phyloP scores from a whole-genome alignment of 1,140 invertebrate genomes.

The Pseudomyrmex concolor region DNA sequence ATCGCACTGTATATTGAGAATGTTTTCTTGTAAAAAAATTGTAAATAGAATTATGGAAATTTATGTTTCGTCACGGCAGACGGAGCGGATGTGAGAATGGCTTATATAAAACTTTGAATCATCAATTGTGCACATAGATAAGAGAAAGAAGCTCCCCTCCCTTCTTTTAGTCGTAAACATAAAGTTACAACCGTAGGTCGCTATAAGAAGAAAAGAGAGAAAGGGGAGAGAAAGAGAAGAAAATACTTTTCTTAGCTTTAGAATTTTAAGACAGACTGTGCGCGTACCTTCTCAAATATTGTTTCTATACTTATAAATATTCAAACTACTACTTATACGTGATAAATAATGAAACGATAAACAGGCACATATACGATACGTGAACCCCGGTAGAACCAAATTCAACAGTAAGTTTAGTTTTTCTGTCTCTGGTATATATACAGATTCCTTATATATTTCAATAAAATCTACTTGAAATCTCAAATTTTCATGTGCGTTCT shows the following conservation, averaged over 20 bases:
- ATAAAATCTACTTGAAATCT: conserved; percentile 84
- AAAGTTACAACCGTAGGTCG: conserved; percentile 65
- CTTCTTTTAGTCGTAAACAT: conserved; percentile 79
- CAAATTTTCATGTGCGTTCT: conserved; percentile 2
- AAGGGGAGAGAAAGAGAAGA: neutral
- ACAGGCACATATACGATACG: conserved; percentile 83
- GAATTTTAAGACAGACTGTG: conserved; percentile 83
- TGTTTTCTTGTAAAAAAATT: conserved; percentile 70
- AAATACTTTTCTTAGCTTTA: conserved; percentile 81
- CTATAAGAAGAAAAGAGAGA: conserved; percentile 55
- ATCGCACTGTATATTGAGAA: conserved; percentile 65
- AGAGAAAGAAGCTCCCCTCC: conserved; percentile 36
- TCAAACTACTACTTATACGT: conserved; percentile 79
- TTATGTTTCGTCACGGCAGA: conserved; percentile 32
- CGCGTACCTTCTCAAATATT: conserved; percentile 82
- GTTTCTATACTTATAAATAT: conserved; percentile 85
- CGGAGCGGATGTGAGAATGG: conserved; percentile 15
- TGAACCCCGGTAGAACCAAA: conserved; percentile 85
- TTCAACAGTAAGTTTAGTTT: conserved; percentile 85
- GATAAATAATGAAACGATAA: conserved; percentile 72
- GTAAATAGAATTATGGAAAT: conserved; percentile 64
- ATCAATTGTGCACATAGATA: conserved; percentile 77
- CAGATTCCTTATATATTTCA: conserved; percentile 85
- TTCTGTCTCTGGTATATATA: conserved; percentile 83
- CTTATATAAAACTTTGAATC: conserved; percentile 75